These are phyloP conservation scores for Apotomis capreana DNA, from an alignment of 2,888 invertebrate species.

Conservation along the genomic window DNA sequence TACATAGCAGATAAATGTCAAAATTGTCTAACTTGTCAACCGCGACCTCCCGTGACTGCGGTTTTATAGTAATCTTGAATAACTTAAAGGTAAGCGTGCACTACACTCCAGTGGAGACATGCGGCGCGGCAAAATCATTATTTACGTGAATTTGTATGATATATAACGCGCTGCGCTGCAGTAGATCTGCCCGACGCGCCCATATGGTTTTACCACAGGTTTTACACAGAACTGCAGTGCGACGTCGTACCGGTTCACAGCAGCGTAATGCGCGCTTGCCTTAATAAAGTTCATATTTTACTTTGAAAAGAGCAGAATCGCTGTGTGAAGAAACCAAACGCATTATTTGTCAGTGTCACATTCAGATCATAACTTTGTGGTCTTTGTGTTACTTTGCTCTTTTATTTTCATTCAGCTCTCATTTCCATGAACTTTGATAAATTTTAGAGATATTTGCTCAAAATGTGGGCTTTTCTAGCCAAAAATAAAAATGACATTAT, in stretches of 20 bases:
- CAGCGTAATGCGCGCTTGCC: too few relatives aligned
- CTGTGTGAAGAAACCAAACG: too few relatives aligned
- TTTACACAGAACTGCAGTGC: too few relatives aligned
- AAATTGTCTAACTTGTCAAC: not conserved
- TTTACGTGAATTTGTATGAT: too few relatives aligned
- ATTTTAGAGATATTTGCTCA: conserved; percentile 16
- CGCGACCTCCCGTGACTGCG: not conserved
- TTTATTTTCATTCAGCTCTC: not conserved
- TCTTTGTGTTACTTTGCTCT: not conserved
- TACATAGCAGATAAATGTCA: conserved; percentile 12
- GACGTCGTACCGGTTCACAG: too few relatives aligned
- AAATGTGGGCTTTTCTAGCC: conserved; percentile 67
- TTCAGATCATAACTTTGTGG: not conserved
- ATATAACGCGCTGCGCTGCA: too few relatives aligned
- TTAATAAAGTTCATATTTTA: too few relatives aligned
- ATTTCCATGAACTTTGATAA: not conserved
- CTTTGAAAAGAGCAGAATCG: too few relatives aligned
- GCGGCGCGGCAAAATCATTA: too few relatives aligned
- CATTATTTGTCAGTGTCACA: too few relatives aligned
- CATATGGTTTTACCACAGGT: too few relatives aligned
- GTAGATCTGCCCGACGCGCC: too few relatives aligned
- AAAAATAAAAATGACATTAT: conserved; percentile 90
- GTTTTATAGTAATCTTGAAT: not conserved
- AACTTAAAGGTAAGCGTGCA: not conserved
- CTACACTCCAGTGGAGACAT: not conserved